Conservation (phyloP, 2,888 invertebrate genomes). For the Drosophila greeni region DNA sequence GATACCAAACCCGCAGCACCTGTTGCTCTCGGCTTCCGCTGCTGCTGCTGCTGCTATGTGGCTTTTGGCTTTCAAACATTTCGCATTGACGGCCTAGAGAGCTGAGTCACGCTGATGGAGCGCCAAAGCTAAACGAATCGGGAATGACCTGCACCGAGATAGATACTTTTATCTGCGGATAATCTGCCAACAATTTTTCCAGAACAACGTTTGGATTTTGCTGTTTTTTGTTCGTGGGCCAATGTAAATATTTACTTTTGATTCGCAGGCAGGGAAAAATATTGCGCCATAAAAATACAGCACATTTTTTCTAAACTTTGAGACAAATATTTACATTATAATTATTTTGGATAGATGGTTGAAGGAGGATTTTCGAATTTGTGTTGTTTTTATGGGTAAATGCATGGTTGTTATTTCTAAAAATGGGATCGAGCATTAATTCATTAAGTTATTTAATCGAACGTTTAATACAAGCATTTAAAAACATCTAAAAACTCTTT, state of each 20-base stretch:
- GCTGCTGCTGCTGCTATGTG: conserved; percentile 4
- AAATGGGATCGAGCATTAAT: not conserved
- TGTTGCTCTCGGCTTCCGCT: conserved; percentile 47
- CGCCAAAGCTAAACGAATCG: not conserved
- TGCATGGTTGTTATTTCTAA: not conserved
- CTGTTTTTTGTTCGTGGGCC: not conserved
- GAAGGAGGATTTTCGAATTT: conserved; percentile 1
- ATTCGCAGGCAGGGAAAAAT: conserved; percentile 13
- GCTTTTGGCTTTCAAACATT: conserved; percentile 38
- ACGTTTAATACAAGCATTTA: too few relatives aligned
- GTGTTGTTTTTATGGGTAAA: not conserved
- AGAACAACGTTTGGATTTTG: not conserved
- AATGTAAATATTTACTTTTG: conserved; percentile 29
- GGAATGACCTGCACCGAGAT: conserved; percentile 20
- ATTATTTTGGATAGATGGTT: not conserved
- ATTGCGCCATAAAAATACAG: conserved; percentile 8
- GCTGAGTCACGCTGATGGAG: conserved; percentile 26
- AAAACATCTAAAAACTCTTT: too few relatives aligned
- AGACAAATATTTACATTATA: conserved; percentile 20
- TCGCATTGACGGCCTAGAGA: conserved; percentile 14
- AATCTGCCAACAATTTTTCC: conserved; percentile 2
- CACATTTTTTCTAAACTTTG: conserved; percentile 2
- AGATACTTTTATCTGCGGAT: conserved; percentile 7
- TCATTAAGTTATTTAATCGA: not conserved
- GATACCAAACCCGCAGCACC: conserved; percentile 47